Conservation (phyloP, 1,140 invertebrate genomes). For the Phymastichus coffea region DNA sequence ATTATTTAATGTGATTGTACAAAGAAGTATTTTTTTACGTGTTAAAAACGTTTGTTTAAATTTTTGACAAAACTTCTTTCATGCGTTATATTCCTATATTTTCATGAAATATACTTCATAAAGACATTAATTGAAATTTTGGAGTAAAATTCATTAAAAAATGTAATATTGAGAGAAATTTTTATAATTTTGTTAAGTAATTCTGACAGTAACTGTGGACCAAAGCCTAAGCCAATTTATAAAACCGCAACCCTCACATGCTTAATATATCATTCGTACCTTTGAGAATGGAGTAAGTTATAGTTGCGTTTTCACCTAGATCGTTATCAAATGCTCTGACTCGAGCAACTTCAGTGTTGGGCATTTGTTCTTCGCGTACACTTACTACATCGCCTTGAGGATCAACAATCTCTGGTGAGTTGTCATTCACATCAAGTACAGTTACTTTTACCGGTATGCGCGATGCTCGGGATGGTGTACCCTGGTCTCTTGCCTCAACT, state of each 20-base stretch:
- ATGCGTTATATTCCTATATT: no score
- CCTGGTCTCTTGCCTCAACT: constrained; percentile 83
- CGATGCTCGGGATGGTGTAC: constrained; percentile 71
- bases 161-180: no score
- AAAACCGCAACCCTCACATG: background rate
- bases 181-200: no score
- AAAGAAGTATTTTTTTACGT: no score
- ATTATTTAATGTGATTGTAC: no score
- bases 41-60: no score
- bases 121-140: no score
- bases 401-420: constrained; percentile 83
- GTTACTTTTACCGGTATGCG: constrained; percentile 73
- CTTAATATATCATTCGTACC: constrained; percentile 52
- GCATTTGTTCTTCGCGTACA: constrained; percentile 83
- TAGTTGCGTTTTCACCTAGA: constrained; percentile 81
- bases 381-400: constrained; percentile 84
- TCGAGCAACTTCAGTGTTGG: constrained; percentile 80
- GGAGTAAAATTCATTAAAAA: no score
- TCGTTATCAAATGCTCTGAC: constrained; percentile 86
- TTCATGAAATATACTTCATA: no score
- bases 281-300: constrained; percentile 84
- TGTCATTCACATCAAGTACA: constrained; percentile 87
- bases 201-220: background rate
- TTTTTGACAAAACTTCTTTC: no score
- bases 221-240: no score